Percentiles rank a stretch among this genome's conserved stretches.
Conservation (phyloP, 2,888 invertebrate species). For the Megamerina dolium region DNA sequence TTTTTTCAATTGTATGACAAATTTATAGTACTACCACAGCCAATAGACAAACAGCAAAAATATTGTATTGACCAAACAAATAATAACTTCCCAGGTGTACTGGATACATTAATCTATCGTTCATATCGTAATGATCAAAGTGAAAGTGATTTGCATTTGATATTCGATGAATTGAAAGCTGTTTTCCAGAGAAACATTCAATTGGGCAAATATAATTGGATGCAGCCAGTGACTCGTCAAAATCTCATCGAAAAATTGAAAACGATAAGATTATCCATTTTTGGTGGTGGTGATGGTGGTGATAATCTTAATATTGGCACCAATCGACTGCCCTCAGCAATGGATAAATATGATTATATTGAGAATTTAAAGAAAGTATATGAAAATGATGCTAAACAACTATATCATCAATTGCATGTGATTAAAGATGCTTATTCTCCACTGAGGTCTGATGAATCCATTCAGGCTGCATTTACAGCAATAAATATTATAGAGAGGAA, state of each 20-base stretch:
- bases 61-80: background rate
- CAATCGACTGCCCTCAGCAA: too few relatives aligned
- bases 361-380: too few relatives aligned
- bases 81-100: too few relatives aligned
- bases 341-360: too few relatives aligned
- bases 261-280: too few relatives aligned
- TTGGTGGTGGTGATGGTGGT: too few relatives aligned
- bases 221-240: background rate
- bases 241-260: background rate
- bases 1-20: conserved; percentile 1
- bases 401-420: background rate
- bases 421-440: background rate
- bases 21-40: background rate
- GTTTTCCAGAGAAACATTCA: background rate
- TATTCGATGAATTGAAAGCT: background rate
- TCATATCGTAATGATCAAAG: too few relatives aligned
- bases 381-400: background rate
- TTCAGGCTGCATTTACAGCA: conserved; percentile 12
- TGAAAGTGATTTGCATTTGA: background rate
- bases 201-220: conserved; percentile 1
- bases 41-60: background rate
- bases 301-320: too few relatives aligned
- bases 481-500: conserved; percentile 23
- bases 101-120: too few relatives aligned
- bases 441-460: background rate